Conservation (phyloP, 2,888 invertebrate species). For the Sarcophaga rosellei region DNA sequence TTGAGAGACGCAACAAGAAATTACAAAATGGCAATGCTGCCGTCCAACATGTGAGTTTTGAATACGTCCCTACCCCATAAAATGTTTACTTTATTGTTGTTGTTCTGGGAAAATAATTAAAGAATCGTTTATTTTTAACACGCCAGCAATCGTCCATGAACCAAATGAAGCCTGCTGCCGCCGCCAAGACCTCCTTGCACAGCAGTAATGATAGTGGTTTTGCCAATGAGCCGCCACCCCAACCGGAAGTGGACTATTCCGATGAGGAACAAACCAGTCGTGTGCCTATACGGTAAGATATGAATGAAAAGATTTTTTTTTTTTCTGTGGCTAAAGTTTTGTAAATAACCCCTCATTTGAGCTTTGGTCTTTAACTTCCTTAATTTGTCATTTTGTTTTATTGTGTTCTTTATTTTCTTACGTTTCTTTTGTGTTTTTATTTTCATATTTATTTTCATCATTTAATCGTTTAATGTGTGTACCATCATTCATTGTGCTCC, state of each 20-base stretch:
- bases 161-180: conserved; percentile 79
- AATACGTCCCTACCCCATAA: conserved; percentile 36
- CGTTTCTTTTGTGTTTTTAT: conserved; percentile 57
- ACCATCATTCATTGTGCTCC: conserved; percentile 43
- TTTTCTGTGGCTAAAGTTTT: conserved; percentile 6
- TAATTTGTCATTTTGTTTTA: conserved; percentile 49
- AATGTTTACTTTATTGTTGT: neutral
- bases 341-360: conserved; percentile 47
- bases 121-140: conserved; percentile 58
- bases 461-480: conserved; percentile 49
- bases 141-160: conserved; percentile 68
- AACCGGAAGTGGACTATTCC: conserved; percentile 94
- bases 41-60: conserved; percentile 72
- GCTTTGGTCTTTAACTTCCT: neutral
- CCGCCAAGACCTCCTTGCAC: conserved; percentile 90
- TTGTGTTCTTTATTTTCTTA: conserved; percentile 63
- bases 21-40: conserved; percentile 77
- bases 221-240: conserved; percentile 92
- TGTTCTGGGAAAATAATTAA: conserved; percentile 38
- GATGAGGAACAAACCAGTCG: conserved; percentile 90
- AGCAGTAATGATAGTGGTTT: conserved; percentile 96
- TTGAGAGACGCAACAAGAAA: conserved; percentile 77
- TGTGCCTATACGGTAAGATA: conserved; percentile 82
- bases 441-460: conserved; percentile 61
- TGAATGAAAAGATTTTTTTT: neutral